phyloP scores from a whole-genome alignment of 2,797 vertebrate genomes.

The Chelonia mydas region DNA sequence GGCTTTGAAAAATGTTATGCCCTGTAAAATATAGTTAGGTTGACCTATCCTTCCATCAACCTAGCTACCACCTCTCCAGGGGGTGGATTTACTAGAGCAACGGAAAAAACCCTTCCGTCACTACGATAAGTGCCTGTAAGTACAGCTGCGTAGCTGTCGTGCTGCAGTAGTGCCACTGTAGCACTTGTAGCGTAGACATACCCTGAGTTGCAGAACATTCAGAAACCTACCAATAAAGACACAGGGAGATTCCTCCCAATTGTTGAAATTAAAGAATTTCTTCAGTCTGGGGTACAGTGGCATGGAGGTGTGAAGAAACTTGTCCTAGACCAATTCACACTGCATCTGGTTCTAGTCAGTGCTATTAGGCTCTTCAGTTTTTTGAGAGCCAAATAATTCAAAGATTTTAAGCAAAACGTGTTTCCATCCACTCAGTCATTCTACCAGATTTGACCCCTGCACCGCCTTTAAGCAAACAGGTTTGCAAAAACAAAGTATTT shows the following conservation, averaged over 20 bases:
- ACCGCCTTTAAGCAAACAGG: background rate
- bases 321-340: background rate
- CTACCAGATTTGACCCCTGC: accelerated
- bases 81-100: no score
- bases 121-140: no score
- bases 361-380: background rate
- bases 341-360: background rate
- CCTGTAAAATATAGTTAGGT: no score
- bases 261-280: background rate
- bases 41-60: no score
- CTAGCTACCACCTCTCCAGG: no score
- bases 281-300: background rate
- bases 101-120: no score
- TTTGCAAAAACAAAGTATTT: background rate
- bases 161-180: no score
- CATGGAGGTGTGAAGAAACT: background rate
- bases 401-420: background rate
- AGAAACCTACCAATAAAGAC: background rate
- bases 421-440: background rate
- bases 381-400: background rate
- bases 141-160: no score
- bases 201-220: background rate
- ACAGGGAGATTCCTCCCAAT: background rate
- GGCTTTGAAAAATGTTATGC: no score
- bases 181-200: no score